Evolutionary conservation across 2,113 vertebrate genomes (phyloP).

Genomic region (Brienomyrus longianalis): DNA sequence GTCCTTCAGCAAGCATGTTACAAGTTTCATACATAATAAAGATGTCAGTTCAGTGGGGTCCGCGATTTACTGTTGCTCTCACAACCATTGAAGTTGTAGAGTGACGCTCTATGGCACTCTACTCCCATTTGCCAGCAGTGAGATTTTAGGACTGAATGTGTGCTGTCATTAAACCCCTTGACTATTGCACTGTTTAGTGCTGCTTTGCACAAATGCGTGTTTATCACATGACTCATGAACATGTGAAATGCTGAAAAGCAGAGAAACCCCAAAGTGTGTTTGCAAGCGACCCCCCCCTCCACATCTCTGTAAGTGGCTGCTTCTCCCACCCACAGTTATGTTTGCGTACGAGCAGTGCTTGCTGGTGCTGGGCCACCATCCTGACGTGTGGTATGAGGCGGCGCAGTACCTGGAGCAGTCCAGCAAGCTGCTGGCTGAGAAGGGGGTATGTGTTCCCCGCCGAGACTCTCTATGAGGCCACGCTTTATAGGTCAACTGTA

Average conservation of each 20-base stretch:
- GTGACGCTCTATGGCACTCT: neutral
- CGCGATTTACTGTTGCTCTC: neutral
- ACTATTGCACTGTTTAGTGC: neutral
- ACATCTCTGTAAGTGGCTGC: neutral
- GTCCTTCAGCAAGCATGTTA: neutral
- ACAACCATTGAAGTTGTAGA: neutral
- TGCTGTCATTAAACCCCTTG: neutral
- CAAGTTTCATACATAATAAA: neutral
- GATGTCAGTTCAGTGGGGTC: neutral
- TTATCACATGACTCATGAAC: neutral
- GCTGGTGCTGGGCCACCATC: slow-evolving; percentile 93
- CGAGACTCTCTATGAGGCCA: neutral
- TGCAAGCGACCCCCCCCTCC: neutral
- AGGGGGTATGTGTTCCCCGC: slow-evolving; percentile 71
- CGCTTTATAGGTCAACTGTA: neutral
- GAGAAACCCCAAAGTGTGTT: neutral
- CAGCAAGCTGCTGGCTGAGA: slow-evolving; percentile 94
- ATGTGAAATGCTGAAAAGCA: neutral
- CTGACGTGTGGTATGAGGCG: slow-evolving; percentile 97
- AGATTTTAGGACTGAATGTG: neutral
- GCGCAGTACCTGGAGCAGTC: slow-evolving; percentile 97
- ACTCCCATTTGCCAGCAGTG: neutral
- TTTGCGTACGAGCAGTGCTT: slow-evolving; percentile 99
- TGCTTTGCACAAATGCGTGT: neutral
- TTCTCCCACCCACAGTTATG: slow-evolving; percentile 74